A percentile compares a stretch with the other conserved stretches of the same genome.
phyloP scores from a whole-genome alignment of 30 jellyfish, hydroid and myxozoan species.

The Catostylus mosaicus region DNA sequence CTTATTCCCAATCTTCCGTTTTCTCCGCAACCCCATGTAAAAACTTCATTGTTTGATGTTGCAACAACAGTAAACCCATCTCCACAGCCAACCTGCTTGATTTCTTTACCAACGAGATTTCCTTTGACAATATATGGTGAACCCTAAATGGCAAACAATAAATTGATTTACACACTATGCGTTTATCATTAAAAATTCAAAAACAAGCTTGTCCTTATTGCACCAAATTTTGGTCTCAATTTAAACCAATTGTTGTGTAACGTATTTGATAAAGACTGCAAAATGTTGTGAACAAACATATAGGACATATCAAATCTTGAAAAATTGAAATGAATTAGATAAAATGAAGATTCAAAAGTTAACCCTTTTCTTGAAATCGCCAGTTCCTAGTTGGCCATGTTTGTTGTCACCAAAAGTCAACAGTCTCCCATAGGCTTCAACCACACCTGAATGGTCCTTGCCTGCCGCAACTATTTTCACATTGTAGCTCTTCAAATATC shows the following conservation, averaged over 20 bases:
- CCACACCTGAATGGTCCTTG: conserved; percentile 87
- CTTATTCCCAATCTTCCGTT: conserved; percentile 89
- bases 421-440: conserved; percentile 85
- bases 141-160: conserved; percentile 10
- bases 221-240: too few relatives aligned
- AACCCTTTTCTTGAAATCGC: conserved; percentile 79
- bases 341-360: too few relatives aligned
- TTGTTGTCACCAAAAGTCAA: conserved; percentile 88
- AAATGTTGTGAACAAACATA: too few relatives aligned
- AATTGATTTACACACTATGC: too few relatives aligned
- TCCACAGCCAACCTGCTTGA: conserved; percentile 84
- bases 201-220: too few relatives aligned
- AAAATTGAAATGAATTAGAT: too few relatives aligned
- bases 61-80: conserved; percentile 91
- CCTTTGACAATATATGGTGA: conserved; percentile 91
- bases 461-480: conserved; percentile 80
- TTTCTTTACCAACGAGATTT: conserved; percentile 71
- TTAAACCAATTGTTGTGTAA: too few relatives aligned
- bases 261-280: too few relatives aligned
- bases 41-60: conserved; percentile 81
- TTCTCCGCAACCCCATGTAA: conserved; percentile 86
- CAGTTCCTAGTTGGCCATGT: conserved; percentile 92
- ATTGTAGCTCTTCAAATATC: conserved; percentile 75
- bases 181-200: too few relatives aligned
- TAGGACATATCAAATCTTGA: too few relatives aligned